Evolutionary conservation across 1,140 invertebrate species (phyloP), one percentile per base, ranked within the genome.

Genomic region (Diuraphis noxia): DNA sequence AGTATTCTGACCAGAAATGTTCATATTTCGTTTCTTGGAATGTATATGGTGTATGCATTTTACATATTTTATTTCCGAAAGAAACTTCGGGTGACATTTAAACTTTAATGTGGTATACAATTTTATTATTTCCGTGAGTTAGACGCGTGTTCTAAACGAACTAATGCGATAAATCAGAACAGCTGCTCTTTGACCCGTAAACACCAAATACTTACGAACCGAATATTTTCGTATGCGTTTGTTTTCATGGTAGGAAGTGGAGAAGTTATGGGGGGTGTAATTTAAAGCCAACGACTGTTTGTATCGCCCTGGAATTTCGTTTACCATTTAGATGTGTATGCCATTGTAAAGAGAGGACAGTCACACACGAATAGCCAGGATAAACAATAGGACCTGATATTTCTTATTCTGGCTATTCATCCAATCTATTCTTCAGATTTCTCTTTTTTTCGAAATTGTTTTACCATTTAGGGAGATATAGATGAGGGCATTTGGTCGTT

Each of bases 211-310:
- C 88, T 79, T 79, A 79, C n/a, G n/a, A 90, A 43, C 72, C 88
- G 30, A 90, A 90, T 79, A 90, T 90, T 90, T n/a, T 90, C 72
- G 40, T 90, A 79, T 90, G 72, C 56, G 21, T 79, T 90, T 38
- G 40, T 43, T 41, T 43, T 41, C 25, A 25, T 41, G 82, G 82
- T 34, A 21, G 19, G 17, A 38, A 25, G 79, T 81, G 63, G 63
- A 25, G 77, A 89, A 79, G 38, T 89, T 79, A 89, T 77, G n/a
- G 63, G 63, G 38, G n/a, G 40, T 77, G 40, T 79, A 90, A 90
- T 90, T 90, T 90, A 90, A 34, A 90, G 88, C 88, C 88, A 46
- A 90, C 72, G 72, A 90, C 63, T 46, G 41, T 88, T 88, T 88
- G 72, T 90, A 79, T 81, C 41, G 41, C 13, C n/a, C 40, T 77